phyloP scores from a whole-genome alignment of 2,888 invertebrate genomes.

The Tholera decimalis region DNA sequence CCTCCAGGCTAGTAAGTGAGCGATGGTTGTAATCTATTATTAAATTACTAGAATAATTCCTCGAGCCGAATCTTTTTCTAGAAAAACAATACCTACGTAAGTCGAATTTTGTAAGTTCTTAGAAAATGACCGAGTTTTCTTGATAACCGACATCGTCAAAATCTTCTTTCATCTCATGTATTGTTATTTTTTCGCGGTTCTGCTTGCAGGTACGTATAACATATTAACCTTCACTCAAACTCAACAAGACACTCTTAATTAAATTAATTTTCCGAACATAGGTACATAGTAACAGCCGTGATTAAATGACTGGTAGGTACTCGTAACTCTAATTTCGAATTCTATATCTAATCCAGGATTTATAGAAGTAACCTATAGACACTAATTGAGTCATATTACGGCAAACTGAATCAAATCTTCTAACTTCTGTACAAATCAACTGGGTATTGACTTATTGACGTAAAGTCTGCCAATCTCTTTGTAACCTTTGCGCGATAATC shows the following conservation, averaged over 20 bases:
- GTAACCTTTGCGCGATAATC: no score
- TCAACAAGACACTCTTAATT: not conserved
- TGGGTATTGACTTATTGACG: no score
- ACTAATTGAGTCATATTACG: not conserved
- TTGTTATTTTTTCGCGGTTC: not conserved
- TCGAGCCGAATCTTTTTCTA: not conserved
- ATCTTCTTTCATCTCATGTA: slow-evolving; percentile 17
- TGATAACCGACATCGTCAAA: slow-evolving; percentile 11
- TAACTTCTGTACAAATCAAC: not conserved
- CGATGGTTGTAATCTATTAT: no score
- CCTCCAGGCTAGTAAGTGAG: no score
- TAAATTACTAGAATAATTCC: not conserved
- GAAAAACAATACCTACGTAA: not conserved
- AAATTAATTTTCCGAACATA: not conserved
- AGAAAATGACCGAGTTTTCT: slow-evolving; percentile 7
- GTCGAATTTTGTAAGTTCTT: slow-evolving; percentile 8
- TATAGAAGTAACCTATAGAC: not conserved
- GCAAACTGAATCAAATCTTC: not conserved
- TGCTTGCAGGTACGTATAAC: not conserved
- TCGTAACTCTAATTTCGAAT: no score
- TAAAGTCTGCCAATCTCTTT: no score
- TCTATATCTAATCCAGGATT: not conserved
- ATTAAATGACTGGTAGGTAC: not conserved
- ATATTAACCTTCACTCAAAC: not conserved
- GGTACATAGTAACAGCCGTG: no score